Percentiles rank a stretch among this genome's conserved stretches.
phyloP scores from a whole-genome alignment of 37 sponge, comb jelly and placozoan species.

The Eunapius fragilis region DNA sequence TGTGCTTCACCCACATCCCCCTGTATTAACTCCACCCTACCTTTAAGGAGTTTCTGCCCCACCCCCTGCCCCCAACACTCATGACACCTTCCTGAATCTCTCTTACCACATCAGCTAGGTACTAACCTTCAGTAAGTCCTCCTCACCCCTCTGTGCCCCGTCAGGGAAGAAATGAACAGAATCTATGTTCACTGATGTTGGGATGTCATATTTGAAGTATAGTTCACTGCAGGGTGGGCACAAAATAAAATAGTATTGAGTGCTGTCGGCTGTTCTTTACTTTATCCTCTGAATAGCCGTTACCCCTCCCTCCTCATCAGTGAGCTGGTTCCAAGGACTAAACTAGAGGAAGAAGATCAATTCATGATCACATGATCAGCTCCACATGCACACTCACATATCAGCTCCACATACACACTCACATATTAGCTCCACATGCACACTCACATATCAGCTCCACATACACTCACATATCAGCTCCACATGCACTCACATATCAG shows the following conservation, averaged over 20 bases:
- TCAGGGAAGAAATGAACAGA: slow-evolving; percentile 68
- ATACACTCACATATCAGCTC: background rate
- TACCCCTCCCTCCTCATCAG: slow-evolving; percentile 12
- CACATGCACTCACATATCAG: background rate
- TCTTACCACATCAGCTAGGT: background rate
- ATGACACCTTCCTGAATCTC: background rate
- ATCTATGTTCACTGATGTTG: slow-evolving; percentile 41
- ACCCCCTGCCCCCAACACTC: too few species aligned
- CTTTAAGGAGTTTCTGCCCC: too few species aligned
- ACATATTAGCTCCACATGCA: background rate
- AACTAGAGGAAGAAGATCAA: slow-evolving; percentile 15
- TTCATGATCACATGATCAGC: background rate
- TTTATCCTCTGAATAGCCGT: background rate
- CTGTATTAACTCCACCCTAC: too few species aligned
- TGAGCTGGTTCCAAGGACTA: slow-evolving; percentile 61
- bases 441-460: background rate
- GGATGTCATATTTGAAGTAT: slow-evolving; percentile 55
- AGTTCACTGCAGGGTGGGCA: slow-evolving; percentile 55
- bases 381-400: too few species aligned
- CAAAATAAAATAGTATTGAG: too few species aligned
- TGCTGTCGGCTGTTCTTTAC: background rate
- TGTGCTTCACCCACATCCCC: too few species aligned
- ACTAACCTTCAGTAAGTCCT: slow-evolving; percentile 34
- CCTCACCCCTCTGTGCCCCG: slow-evolving; percentile 43
- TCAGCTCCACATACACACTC: too few species aligned